Base-by-base conservation (phyloP, 1,140 invertebrate species). In the Acromyrmex echinatior region DNA sequence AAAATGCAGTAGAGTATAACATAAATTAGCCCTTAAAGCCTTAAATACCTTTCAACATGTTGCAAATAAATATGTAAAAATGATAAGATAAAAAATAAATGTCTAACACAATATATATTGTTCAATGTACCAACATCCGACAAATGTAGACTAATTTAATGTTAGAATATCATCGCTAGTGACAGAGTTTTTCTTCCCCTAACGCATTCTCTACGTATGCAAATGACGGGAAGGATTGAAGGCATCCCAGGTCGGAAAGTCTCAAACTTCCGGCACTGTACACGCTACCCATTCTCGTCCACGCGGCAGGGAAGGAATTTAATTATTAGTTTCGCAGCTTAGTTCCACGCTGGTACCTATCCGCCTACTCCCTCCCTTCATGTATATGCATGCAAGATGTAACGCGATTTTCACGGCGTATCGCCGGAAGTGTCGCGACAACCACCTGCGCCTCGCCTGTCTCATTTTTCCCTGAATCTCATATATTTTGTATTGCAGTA, bases 251-350 rank as follows among this genome's bases (percentile, higher is more conserved):
- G 86, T 90, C 76, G 89, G 66, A 58, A 87, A 90, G 89, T 90
- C 88, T 74, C 16, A 53, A 90, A 90, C 73, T 90, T 90, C 88
- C 68, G 85, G 39, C 53, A 39, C 85, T 25, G 39, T 81, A 70
- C 76, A 86, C 79, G 56, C 71, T 65, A 87, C 73, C 77, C 58
- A 56, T 78, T 63, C 82, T 78, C 88, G 86, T 87, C 88, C 79
- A 86, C 58, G 78, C 68, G 28, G 65, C 39, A 62, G 78, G 58
- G 80, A 85, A 91, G 92, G 92, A 93, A 93, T 93, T 93, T 93
- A 93, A 93, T 93, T 93, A 93, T 93, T 93, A 93, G 93, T 93
- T 91, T 93, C 88, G 87, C 89, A 92, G 93, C 91, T 93, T 92
- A 93, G 92, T 93, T 90, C 91, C 88, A 78, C 39, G 88, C 89